Evolutionary conservation across 2,113 vertebrate species (phyloP).

Genomic region (Bambusicola thoracicus): DNA sequence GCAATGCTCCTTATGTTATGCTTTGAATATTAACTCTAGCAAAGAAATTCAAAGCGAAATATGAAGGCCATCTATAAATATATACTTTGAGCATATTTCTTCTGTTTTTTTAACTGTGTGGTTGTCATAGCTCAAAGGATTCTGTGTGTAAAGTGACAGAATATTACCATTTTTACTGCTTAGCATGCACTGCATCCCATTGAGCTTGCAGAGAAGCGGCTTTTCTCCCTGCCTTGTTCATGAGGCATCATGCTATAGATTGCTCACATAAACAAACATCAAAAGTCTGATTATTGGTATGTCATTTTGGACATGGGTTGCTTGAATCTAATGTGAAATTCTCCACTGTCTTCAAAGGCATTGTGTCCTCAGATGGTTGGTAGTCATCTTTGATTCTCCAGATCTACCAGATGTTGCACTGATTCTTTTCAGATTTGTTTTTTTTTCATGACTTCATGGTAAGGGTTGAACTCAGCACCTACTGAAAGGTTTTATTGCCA

Average conservation of each 20-base stretch:
- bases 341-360: neutral
- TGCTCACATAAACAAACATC: neutral
- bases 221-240: neutral
- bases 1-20: neutral
- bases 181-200: constrained; percentile 13
- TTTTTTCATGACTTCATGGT: neutral
- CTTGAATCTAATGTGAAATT: neutral
- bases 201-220: neutral
- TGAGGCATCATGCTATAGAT: neutral
- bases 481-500: neutral
- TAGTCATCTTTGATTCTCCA: neutral
- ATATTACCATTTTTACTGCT: constrained; percentile 50
- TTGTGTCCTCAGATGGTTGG: neutral
- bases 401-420: neutral
- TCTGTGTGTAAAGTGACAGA: constrained; percentile 38
- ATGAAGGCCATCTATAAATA: constrained; percentile 63
- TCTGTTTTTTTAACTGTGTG: constrained; percentile 7
- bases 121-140: constrained; percentile 45
- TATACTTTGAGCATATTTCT: constrained; percentile 47
- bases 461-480: neutral
- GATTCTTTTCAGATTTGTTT: neutral
- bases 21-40: constrained; percentile 44
- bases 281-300: neutral
- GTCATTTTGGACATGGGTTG: neutral
- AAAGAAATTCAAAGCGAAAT: constrained; percentile 50